Base-by-base conservation (phyloP, 2,113 vertebrate genomes). In the Silurus meridionalis region DNA sequence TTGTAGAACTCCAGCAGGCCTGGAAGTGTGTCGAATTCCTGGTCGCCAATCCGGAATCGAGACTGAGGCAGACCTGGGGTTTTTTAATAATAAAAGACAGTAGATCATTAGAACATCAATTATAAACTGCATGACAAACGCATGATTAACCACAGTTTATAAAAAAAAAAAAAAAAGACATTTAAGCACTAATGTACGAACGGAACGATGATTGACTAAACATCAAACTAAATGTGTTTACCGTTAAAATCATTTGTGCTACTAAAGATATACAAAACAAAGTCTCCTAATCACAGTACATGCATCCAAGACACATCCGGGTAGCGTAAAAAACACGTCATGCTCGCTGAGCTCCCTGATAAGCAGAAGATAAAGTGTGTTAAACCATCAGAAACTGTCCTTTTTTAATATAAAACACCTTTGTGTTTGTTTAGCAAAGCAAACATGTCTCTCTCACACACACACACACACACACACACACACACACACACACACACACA, bases 1-100 rank as follows among this genome's bases (percentile, higher is more conserved):
- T 99, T 99, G 93, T 99, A 99, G 95, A 99, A 99, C 94, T 99
- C 98, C 92, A 99, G 94, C 93, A 99, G 94, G 91, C 97, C 95
- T 46, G 97, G 96, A 89, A 99, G 96, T 53, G 97, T 96, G 11
- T 99, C 98, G 88, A 99, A 99, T 90, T 99, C 98, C 94, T 99
- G 98, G 94, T 99, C 98, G 19, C 98, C 98, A 83, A 99, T 99
- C 79, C 97, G 97, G 92, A 98, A 99, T 86, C 96, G 95, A 66
- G 95, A 95, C 87, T 94, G 95, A 81, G 89, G 94, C 91, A 95
- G 89, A 89, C 96, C 97, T 98, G 92, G 4, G 4, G 37, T 2
- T 21, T 83, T 46, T 69, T 6, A 67, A 5, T 21, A 6, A 48
- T 88, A 61, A 85, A 57, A 85, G n/a, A 55, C 61, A 50, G 28